Evolutionary conservation across 2,888 invertebrate species (phyloP), one percentile per base, ranked within the genome.

Genomic region (Drosophila greeni): DNA sequence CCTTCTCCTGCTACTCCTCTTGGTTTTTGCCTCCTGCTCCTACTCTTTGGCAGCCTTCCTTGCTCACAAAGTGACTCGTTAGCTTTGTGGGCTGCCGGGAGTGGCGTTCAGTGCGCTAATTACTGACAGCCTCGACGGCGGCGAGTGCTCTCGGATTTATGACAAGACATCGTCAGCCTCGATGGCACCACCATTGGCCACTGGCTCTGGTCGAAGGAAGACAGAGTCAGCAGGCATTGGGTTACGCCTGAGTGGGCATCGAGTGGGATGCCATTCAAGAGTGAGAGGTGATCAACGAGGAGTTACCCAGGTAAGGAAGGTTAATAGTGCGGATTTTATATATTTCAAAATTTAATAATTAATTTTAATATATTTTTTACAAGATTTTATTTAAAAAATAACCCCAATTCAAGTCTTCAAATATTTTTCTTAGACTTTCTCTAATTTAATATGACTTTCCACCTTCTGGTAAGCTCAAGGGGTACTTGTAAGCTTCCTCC

Each of bases 41-140:
- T 29, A 26, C 34, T 8, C 16, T 34, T 55, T 33, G 29, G 24
- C 48, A 37, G 45, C 64, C 42, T 23, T 59, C 54, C 42, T 69
- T 83, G 62, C 84, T 83, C 81, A 71, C 75, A 73, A 67, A 77
- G 75, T 75, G 78, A 81, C 78, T 81, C 78, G 84, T 81, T 79
- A 83, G 78, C 74, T 75, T 80, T 76, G 77, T 68, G 68, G 70
- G 39, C 26, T 54, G 40, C 48, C 52, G 61, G 59, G 47, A 60
- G 36, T 51, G 55, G 66, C 59, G 49, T 59, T 72, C 66, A 56
- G 73, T 66, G 78, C 75, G 78, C 77, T 77, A 77, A 77, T 77
- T 77, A 77, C 82, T 76, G 76, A 79, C 80, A 82, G 80, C 70
- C 66, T 67, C 82, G 49, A 39, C 42, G 49, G 43, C 52, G 59